Base-by-base conservation (phyloP, 2,888 invertebrate genomes). In the Pantelozetes paolii region DNA sequence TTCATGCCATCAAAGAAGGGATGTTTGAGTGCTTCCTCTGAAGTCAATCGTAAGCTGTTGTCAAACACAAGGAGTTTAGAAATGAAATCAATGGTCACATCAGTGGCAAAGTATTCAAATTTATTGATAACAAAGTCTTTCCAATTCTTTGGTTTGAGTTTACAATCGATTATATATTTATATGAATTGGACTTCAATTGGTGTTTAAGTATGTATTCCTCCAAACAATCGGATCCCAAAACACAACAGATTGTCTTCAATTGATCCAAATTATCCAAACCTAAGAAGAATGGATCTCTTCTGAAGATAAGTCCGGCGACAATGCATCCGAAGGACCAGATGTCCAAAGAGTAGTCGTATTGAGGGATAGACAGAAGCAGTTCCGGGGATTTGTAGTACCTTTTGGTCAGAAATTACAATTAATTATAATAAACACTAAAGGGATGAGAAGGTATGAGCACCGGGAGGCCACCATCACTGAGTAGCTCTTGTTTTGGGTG, bases 321-420 rank as follows among this genome's bases (percentile, higher is more conserved):
- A n/a, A 64, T 20, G 30, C 64, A 64, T 2, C 36, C 64, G n/a
- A 36, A 64, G 5, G 64, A 64, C 64, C 64, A 64, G 32, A 64
- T 64, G 40, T 64, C 64, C 64, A 64, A 9, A 9, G 64, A 64
- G n/a, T 64, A 64, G 40, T 64, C 64, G 30, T 64, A 64, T n/a
- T n/a, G 32, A 1, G 64, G 2, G 20, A 36, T n/a, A 40, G n/a
- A 36, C 13, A 30, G n/a, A 2, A 64, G n/a, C 18, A 64, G 64
- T 64, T 64, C 64, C 36, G 64, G 64, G 6, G 64, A 36, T 36
- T 64, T 64, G 20, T 36, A 64, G 20, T 36, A 20, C 9, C 64
- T 64, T 32, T 36, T 5, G n/a, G 9, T 18, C 1, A 36, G n/a
- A 59, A 57, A 23, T 11, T 6, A 13, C 20, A 62, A 30, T 30